Base-by-base conservation (phyloP, 2,888 invertebrate genomes). In the Scaptomyza tumidula region DNA sequence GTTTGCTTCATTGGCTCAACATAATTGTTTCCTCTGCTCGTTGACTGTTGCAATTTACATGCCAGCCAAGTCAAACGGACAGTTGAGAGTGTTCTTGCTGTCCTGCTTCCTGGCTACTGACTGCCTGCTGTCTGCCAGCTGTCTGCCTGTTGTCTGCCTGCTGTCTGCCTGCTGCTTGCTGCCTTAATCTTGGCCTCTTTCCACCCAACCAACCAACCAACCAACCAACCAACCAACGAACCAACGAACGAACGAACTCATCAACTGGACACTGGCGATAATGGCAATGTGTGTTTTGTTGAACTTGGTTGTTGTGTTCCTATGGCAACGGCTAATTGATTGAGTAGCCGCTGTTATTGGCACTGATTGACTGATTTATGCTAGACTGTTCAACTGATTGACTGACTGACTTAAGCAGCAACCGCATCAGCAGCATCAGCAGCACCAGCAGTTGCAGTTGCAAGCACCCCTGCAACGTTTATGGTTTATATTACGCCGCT, bases 1-100 rank as follows among this genome's bases (percentile, higher is more conserved):
- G 86, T 71, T 80, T 82, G 80, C 86, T 78, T 72, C 86, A 86
- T 83, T 85, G 82, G 75, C 80, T 83, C 73, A 65, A 78, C 80
- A 86, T 84, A 82, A 86, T 82, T 86, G 86, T 79, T 82, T 82
- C 82, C 82, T 85, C 75, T 70, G 64, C 64, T 64, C 66, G 74
- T 62, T 76, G 67, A 45, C 57, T 60, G 60, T 53, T 58, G 65
- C 67, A 76, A 84, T 75, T 73, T 78, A 71, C 84, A 82, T 81
- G 80, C 49, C 64, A 33, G 41, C 60, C 65, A 46, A 73, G 63
- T 73, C 63, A 50, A 60, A 57, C 69, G 59, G 39, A 72, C 57
- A 56, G 55, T 41, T 44, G 59, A 44, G 43, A 41, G 16, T 59
- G 57, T 65, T 37, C 61, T 48, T 44, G 61, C 48, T 58, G 41